Evolutionary conservation across 2,797 vertebrate genomes (phyloP), one percentile per base, ranked within the genome.

Genomic region (Pelodytes ibericus): DNA sequence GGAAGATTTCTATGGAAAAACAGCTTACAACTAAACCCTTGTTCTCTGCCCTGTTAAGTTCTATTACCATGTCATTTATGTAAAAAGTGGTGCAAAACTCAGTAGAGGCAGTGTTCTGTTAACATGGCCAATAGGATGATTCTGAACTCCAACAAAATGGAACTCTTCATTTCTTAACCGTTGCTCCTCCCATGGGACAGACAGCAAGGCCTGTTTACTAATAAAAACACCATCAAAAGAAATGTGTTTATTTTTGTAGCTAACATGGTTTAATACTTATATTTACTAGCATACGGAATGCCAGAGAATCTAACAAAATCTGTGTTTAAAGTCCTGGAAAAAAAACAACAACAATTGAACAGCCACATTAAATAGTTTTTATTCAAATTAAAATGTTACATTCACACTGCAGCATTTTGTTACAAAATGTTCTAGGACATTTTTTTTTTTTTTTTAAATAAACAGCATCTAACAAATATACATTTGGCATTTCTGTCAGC

Each of bases 401-500:
- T 53, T 9, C n/a, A 2, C 49, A 24, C 22, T 24, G n/a, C 20
- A 53, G n/a, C 7, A 53, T 53, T 53, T 53, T 53, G n/a, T 20
- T 53, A 53, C n/a, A 53, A 53, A 24, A 53, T 53, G 49, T 53
- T 24, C 49, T 53, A 53, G 6, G 11, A 20, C 49, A 53, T 53
- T 53, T 53, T 53, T 22, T 7, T 39, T 39, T n/a, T n/a, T n/a
- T n/a, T n/a, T n/a, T n/a, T n/a, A n/a, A 13, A 53, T n/a, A 47
- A 47, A 47, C 18, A 47, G 44, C 18, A 15, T 4, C 4, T 15
- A n/a, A 47, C 2, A 16, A 47, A 47, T 31, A 18, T 31, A 7
- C 25, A 36, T 62, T 27, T 22, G n/a, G 24, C 13, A 53, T 22
- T 22, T 62, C 18, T 62, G 31, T 10, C 27, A 62, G 16, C 20